These are phyloP conservation scores for Drosophila parabipectinata DNA, from an alignment of 1,140 invertebrate genomes.

Conservation along the genomic window DNA sequence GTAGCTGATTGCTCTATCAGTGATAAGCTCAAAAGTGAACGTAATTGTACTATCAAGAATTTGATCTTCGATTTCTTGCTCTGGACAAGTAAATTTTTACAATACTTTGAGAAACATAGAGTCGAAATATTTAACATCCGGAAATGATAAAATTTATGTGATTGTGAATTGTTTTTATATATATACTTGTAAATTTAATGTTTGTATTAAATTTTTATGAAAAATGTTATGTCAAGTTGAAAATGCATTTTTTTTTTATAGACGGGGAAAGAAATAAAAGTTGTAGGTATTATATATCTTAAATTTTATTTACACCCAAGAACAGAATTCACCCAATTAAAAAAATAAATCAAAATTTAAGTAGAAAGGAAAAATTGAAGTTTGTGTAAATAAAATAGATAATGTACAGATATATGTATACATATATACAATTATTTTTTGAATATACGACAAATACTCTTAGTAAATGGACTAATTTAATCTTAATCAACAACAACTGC, in stretches of 20 bases:
- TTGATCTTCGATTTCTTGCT: conserved; percentile 79
- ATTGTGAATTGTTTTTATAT: conserved; percentile 82
- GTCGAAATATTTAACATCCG: conserved; percentile 81
- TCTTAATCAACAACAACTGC: conserved; percentile 2
- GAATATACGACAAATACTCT: neutral
- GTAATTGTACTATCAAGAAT: conserved; percentile 52
- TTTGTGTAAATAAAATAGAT: too few species aligned
- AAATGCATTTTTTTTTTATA: conserved; percentile 11
- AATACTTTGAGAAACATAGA: conserved; percentile 77
- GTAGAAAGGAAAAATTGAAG: too few species aligned
- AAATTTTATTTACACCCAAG: too few species aligned
- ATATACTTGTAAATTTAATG: conserved; percentile 81
- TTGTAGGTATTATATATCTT: too few species aligned
- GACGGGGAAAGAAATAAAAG: too few species aligned
- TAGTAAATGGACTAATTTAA: neutral
- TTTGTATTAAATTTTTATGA: conserved; percentile 82
- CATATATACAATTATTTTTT: conserved; percentile 12
- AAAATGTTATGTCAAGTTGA: conserved; percentile 81
- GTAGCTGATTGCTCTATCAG: conserved; percentile 59
- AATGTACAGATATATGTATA: conserved; percentile 43
- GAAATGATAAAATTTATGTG: conserved; percentile 80
- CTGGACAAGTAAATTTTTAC: conserved; percentile 80
- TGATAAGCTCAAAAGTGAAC: conserved; percentile 22
- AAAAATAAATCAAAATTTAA: neutral
- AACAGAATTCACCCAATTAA: neutral